Percentiles rank a stretch among this genome's conserved stretches.
These are phyloP conservation scores for Drosophila bipectinata DNA, from an alignment of 1,140 invertebrate species.

Conservation along the genomic window DNA sequence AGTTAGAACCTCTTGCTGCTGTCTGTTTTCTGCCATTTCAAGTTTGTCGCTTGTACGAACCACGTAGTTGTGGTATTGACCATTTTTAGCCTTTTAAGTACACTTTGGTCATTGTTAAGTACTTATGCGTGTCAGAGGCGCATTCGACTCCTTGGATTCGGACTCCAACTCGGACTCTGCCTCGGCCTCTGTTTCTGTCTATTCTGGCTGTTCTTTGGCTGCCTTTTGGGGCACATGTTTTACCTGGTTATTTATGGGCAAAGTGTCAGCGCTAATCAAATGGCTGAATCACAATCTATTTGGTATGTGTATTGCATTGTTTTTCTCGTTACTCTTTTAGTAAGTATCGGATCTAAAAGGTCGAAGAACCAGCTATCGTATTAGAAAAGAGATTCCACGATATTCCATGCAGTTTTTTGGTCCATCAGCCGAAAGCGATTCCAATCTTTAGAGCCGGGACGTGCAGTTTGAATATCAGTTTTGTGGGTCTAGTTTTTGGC, in stretches of 20 bases:
- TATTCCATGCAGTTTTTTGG: constrained; percentile 35
- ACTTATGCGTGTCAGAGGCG: constrained; percentile 77
- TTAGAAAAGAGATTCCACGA: constrained; percentile 20
- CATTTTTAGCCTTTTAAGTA: constrained; percentile 81
- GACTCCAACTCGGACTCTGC: not conserved
- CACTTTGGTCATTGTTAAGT: constrained; percentile 82
- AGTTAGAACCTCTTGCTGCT: constrained; percentile 41
- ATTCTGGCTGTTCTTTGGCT: constrained; percentile 18
- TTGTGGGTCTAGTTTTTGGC: constrained; percentile 25
- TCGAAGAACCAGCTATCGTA: constrained; percentile 37
- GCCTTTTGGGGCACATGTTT: constrained; percentile 78
- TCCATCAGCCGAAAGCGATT: constrained; percentile 29
- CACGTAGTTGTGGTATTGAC: constrained; percentile 54
- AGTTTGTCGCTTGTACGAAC: constrained; percentile 63
- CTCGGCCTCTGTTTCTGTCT: not conserved
- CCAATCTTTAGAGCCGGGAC: constrained; percentile 35
- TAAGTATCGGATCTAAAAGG: constrained; percentile 26
- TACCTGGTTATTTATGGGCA: constrained; percentile 82
- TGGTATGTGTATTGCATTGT: constrained; percentile 46
- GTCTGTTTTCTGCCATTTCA: constrained; percentile 70
- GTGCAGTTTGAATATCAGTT: constrained; percentile 13
- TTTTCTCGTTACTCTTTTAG: constrained; percentile 8
- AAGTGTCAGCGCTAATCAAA: constrained; percentile 83
- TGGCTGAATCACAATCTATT: constrained; percentile 71
- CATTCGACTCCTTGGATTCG: constrained; percentile 37